These are phyloP conservation scores for Rostratula benghalensis DNA, from an alignment of 2,113 vertebrate species.

Conservation along the genomic window DNA sequence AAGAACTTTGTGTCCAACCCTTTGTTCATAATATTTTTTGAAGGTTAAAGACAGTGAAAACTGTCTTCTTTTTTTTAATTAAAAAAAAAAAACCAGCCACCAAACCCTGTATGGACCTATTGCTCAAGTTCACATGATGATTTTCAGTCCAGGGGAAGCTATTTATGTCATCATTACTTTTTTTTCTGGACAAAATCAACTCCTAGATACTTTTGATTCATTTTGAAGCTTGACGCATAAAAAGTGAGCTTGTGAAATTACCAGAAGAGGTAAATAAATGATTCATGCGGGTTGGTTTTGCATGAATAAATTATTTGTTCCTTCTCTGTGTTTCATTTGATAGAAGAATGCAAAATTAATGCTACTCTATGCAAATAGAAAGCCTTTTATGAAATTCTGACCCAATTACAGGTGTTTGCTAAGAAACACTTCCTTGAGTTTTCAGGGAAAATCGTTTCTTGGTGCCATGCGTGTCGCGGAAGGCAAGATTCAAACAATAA, in stretches of 20 bases:
- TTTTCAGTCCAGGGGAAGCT: not conserved
- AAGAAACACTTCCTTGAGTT: slow-evolving; percentile 19
- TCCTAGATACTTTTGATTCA: slow-evolving; percentile 30
- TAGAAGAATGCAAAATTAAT: slow-evolving; percentile 73
- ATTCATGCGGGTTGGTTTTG: slow-evolving; percentile 74
- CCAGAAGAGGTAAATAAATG: slow-evolving; percentile 76
- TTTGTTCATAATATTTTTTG: not conserved
- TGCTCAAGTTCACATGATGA: slow-evolving; percentile 17
- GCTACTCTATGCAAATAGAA: slow-evolving; percentile 67
- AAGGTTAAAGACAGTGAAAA: not conserved
- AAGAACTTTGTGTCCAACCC: not conserved
- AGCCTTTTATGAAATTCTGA: slow-evolving; percentile 58
- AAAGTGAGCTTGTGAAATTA: slow-evolving; percentile 68
- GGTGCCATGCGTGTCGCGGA: not conserved
- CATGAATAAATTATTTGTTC: slow-evolving; percentile 78
- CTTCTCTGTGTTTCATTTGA: slow-evolving; percentile 53
- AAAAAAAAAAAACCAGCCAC: not conserved
- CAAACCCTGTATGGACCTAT: not conserved
- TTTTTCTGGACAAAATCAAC: slow-evolving; percentile 36
- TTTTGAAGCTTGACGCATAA: slow-evolving; percentile 43
- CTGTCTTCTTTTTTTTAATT: not conserved
- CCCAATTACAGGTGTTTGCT: slow-evolving; percentile 69
- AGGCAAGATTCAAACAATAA: not conserved
- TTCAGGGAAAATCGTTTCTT: not conserved
- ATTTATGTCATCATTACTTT: not conserved